Conservation (phyloP, 92 coral and sea anemone genomes). For the Montipora capitata region DNA sequence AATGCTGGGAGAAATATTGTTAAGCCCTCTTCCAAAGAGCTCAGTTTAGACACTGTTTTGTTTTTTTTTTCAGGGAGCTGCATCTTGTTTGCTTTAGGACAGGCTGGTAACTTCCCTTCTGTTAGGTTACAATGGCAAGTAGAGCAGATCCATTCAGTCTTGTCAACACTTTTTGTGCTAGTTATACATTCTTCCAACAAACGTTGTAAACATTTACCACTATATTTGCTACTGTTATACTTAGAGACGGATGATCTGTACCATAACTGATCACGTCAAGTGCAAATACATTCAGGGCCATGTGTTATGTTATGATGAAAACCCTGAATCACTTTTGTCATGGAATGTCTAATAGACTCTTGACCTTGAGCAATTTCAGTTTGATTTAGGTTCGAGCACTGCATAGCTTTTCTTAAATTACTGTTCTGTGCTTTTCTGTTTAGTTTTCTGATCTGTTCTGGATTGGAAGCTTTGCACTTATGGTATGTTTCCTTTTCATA, state of each 20-base stretch:
- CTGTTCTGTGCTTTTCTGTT: not conserved
- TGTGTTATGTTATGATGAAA: slow-evolving; percentile 45
- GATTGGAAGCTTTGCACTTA: not conserved
- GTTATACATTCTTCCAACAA: slow-evolving; percentile 5
- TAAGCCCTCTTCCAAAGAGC: too few species aligned
- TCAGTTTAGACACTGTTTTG: too few species aligned
- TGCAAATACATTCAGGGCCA: too few species aligned
- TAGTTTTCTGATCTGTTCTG: slow-evolving; percentile 4
- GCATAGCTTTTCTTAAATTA: slow-evolving; percentile 1
- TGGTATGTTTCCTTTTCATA: not conserved
- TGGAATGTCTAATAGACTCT: not conserved
- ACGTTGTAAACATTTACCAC: not conserved
- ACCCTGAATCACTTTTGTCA: slow-evolving; percentile 48
- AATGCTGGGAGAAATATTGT: not conserved
- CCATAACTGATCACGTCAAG: slow-evolving; percentile 34
- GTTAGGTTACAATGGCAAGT: slow-evolving; percentile 26
- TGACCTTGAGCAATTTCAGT: not conserved
- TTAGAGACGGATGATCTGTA: slow-evolving; percentile 42
- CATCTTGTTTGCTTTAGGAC: too few species aligned
- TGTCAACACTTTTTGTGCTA: slow-evolving; percentile 10
- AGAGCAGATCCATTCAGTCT: slow-evolving; percentile 36
- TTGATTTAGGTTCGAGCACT: not conserved
- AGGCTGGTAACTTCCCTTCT: not conserved
- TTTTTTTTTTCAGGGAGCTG: too few species aligned
- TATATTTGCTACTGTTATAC: slow-evolving; percentile 2